phyloP scores from a whole-genome alignment of 2,113 vertebrate species.

The Corythornis cristatus region DNA sequence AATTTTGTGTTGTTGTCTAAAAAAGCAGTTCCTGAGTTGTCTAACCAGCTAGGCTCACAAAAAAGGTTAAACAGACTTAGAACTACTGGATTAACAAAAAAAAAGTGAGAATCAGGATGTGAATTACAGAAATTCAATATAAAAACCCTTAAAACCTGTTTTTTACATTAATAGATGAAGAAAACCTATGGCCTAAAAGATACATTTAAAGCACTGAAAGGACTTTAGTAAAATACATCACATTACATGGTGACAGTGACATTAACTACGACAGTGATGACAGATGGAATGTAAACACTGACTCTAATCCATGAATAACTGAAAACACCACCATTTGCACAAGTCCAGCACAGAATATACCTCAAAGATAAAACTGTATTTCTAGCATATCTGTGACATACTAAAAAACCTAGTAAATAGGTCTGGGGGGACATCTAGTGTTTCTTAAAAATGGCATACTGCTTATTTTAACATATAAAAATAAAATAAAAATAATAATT shows the following conservation, averaged over 20 bases:
- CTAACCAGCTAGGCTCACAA: not conserved
- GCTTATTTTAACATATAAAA: not conserved
- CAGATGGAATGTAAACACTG: not conserved
- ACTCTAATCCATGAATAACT: not conserved
- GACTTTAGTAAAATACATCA: not conserved
- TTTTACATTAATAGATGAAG: not conserved
- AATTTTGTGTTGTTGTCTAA: not conserved
- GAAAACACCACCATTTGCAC: not conserved
- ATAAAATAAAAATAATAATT: not conserved
- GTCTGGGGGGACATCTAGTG: constrained; percentile 74
- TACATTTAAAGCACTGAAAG: not conserved
- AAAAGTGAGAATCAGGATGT: not conserved
- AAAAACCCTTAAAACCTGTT: not conserved
- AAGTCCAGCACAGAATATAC: not conserved
- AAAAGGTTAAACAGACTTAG: not conserved
- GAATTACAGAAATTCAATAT: not conserved
- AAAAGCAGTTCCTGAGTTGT: not conserved
- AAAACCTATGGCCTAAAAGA: not conserved
- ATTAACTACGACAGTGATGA: not conserved
- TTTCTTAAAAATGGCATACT: constrained; percentile 43
- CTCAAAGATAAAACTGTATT: not conserved
- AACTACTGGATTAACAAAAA: not conserved
- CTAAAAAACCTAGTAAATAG: constrained; percentile 29
- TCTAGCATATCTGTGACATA: not conserved
- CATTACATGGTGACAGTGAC: not conserved